Evolutionary conservation across 1,140 invertebrate genomes (phyloP), one percentile per base, ranked within the genome.

Genomic region (Tachypleus tridentatus): DNA sequence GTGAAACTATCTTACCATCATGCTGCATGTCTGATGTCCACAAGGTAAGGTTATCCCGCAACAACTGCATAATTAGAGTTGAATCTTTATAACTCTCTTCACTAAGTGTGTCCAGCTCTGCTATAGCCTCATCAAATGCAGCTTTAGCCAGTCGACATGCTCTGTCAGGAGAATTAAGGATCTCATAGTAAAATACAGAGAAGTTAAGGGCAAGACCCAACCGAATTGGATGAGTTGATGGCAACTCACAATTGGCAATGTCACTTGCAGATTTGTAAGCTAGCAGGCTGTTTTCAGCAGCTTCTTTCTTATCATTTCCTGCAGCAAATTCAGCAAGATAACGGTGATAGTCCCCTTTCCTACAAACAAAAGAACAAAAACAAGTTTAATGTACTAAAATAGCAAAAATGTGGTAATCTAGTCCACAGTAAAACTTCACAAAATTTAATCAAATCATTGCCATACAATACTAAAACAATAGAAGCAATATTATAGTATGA

Each of bases 71-170:
- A 77, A 98, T 98, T 69, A 97, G 86, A 72, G 95, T 97, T 60
- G 93, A 96, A 84, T 98, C 95, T 84, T 97, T 97, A 83, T 97
- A 97, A 77, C 89, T 93, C 79, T 97, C 94, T 82, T 97, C 94
- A 74, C 88, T 93, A 70, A 98, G 83, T 68, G 91, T 97, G 60
- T 97, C 94, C 72, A 98, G 82, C 80, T 97, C 94, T 61, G 93
- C 93, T 79, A 98, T 97, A 73, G 94, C 94, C 81, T 97, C 93
- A 82, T 97, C 94, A 79, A 97, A 97, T 57, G 94, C 93, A 72
- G 91, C 89, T 81, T 96, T 97, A 66, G 93, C 93, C 71, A 97
- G 82, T 75, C 93, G 87, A 80, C 93, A 97, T 73, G 93, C 93
- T 79, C 91, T 86, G 79, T 98, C 93, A 71, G 94, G 93, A 72